Conservation (phyloP, 2,888 invertebrate genomes). For the Melitaea athalia region DNA sequence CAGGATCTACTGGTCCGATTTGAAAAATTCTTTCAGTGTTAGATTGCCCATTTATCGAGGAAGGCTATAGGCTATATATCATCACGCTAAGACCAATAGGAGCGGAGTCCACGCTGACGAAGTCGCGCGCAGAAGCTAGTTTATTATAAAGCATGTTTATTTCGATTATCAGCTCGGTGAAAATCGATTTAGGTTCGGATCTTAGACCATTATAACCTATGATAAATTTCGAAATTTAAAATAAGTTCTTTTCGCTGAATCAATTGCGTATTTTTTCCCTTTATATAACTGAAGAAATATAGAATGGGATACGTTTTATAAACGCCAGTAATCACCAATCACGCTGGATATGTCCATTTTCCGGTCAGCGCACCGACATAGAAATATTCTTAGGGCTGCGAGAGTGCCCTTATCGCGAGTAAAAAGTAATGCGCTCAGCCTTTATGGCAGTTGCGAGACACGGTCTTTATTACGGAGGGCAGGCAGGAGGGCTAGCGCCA, state of each 20-base stretch:
- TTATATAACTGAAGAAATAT: too few relatives aligned
- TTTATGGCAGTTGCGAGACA: constrained; percentile 81
- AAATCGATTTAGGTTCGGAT: too few relatives aligned
- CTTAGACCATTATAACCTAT: too few relatives aligned
- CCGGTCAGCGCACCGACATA: constrained; percentile 61
- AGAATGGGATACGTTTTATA: not conserved
- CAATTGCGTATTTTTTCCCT: not conserved
- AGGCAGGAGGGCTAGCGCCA: constrained; percentile 44
- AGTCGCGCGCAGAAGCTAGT: too few relatives aligned
- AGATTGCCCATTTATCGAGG: too few relatives aligned
- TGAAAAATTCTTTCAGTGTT: too few relatives aligned
- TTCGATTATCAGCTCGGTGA: too few relatives aligned
- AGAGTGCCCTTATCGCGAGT: constrained; percentile 77
- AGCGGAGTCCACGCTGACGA: too few relatives aligned
- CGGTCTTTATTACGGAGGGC: constrained; percentile 79
- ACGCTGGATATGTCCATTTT: constrained; percentile 52
- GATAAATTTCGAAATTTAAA: not conserved
- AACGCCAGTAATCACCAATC: constrained; percentile 15
- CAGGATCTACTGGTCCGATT: too few relatives aligned
- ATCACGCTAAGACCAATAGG: too few relatives aligned
- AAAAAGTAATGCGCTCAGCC: constrained; percentile 81
- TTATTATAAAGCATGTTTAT: too few relatives aligned
- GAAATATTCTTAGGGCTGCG: constrained; percentile 57
- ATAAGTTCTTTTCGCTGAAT: not conserved
- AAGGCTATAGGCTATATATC: too few relatives aligned